These are phyloP conservation scores for Dione vanillae DNA, from an alignment of 2,888 invertebrate genomes.

Conservation along the genomic window DNA sequence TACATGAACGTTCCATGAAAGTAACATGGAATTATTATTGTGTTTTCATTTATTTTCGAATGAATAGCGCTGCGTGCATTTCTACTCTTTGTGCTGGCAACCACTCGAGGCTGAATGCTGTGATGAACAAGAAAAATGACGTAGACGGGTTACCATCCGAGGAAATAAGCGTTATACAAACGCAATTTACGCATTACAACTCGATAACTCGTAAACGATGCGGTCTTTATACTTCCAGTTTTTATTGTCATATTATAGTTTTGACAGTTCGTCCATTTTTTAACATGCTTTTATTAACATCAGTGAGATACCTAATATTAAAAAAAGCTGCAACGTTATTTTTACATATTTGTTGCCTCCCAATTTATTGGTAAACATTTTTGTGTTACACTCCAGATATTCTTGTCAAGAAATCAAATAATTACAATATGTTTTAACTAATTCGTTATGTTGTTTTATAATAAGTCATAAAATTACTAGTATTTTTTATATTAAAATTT, in stretches of 20 bases:
- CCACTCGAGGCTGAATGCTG: conserved; percentile 77
- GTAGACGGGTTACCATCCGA: conserved; percentile 52
- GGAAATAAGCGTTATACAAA: conserved; percentile 66
- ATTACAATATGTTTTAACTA: too few relatives aligned
- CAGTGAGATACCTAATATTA: too few relatives aligned
- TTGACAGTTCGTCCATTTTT: conserved; percentile 22
- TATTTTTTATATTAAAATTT: too few relatives aligned
- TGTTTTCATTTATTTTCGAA: conserved; percentile 77
- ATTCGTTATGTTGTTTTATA: too few relatives aligned
- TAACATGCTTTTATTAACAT: too few relatives aligned
- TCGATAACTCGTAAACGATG: conserved; percentile 33
- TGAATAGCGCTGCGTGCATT: conserved; percentile 80
- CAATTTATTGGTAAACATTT: too few relatives aligned
- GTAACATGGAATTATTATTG: conserved; percentile 68
- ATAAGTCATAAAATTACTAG: too few relatives aligned
- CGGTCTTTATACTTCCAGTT: conserved; percentile 4
- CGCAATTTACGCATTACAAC: conserved; percentile 45
- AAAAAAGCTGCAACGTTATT: too few relatives aligned
- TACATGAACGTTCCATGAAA: conserved; percentile 35
- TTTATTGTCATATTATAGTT: background rate
- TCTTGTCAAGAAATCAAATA: too few relatives aligned
- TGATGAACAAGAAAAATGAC: conserved; percentile 72
- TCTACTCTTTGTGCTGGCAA: conserved; percentile 63
- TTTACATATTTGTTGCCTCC: too few relatives aligned
- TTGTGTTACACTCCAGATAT: too few relatives aligned